Evolutionary conservation across 2,888 invertebrate genomes (phyloP).

Genomic region (Dinocampus coccinellae): DNA sequence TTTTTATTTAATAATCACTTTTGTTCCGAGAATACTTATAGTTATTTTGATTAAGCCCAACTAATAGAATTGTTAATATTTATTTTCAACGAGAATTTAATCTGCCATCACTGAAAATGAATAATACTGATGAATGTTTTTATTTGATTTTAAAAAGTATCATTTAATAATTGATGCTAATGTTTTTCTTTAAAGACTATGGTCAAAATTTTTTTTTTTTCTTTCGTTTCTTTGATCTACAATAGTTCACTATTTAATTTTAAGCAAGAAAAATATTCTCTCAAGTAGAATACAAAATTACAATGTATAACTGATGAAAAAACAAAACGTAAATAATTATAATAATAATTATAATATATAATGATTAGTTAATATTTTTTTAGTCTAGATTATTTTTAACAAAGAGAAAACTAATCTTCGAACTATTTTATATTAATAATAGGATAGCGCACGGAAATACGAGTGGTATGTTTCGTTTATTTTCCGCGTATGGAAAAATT

Average conservation of each 20-base stretch:
- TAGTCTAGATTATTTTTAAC: not conserved
- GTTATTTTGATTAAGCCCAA: not conserved
- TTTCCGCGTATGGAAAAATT: not conserved
- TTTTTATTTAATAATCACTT: conserved; percentile 23
- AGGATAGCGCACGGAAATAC: not conserved
- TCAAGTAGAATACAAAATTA: not conserved
- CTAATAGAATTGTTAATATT: conserved; percentile 9
- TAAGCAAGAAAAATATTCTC: not conserved
- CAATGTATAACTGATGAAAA: not conserved
- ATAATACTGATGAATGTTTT: not conserved
- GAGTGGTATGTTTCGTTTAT: not conserved
- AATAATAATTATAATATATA: no score
- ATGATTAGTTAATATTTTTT: not conserved
- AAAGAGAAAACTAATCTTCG: not conserved
- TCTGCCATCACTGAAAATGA: conserved; percentile 15
- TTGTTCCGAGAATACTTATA: not conserved
- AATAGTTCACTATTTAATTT: not conserved
- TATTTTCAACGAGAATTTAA: conserved; percentile 14
- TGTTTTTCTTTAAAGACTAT: not conserved
- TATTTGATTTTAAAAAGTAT: not conserved
- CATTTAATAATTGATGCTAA: not conserved
- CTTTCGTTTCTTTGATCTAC: not conserved
- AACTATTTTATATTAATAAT: not conserved
- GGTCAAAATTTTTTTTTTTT: not conserved
- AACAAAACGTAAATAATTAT: not conserved